A percentile compares a stretch with the other conserved stretches of the same genome.
These are phyloP conservation scores for Dascyllus trimaculatus DNA, from an alignment of 2,113 vertebrate species.

Conservation along the genomic window DNA sequence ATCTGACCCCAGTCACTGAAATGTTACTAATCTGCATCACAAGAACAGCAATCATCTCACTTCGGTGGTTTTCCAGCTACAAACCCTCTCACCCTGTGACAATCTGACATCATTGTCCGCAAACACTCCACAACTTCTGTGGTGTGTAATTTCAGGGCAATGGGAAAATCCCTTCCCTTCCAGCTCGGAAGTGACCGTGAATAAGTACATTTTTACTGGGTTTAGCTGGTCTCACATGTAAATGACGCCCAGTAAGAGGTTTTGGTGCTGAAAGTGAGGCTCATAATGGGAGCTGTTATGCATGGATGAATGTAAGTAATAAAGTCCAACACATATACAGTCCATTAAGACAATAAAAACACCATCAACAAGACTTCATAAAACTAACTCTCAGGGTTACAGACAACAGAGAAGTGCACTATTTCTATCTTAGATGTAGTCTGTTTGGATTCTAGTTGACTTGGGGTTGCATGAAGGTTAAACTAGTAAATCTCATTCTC, in stretches of 20 bases:
- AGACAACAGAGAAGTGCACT: constrained; percentile 8
- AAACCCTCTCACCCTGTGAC: constrained; percentile 50
- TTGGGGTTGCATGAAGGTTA: constrained; percentile 34
- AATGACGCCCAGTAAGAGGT: neutral
- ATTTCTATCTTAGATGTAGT: constrained; percentile 13
- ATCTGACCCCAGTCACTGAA: constrained; percentile 58
- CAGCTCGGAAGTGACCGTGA: constrained; percentile 47
- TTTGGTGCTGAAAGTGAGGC: neutral
- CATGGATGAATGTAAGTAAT: neutral
- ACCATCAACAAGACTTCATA: too few relatives aligned
- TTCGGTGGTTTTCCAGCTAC: constrained; percentile 53
- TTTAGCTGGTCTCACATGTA: constrained; percentile 33
- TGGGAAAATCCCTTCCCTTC: constrained; percentile 60
- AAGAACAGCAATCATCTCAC: constrained; percentile 66
- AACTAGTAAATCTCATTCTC: constrained; percentile 36
- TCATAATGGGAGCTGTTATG: neutral
- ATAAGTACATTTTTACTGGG: constrained; percentile 51
- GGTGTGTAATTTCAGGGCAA: constrained; percentile 57
- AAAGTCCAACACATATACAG: too few relatives aligned
- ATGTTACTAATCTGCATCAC: constrained; percentile 70
- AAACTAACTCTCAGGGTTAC: neutral
- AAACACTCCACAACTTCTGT: constrained; percentile 58
- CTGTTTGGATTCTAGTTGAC: constrained; percentile 21
- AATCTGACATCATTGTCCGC: constrained; percentile 59
- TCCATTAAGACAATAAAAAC: too few relatives aligned